A percentile compares a stretch with the other conserved stretches of the same genome.
Evolutionary conservation across 1,140 invertebrate species (phyloP).

Genomic region (Drosophila kanapiae): DNA sequence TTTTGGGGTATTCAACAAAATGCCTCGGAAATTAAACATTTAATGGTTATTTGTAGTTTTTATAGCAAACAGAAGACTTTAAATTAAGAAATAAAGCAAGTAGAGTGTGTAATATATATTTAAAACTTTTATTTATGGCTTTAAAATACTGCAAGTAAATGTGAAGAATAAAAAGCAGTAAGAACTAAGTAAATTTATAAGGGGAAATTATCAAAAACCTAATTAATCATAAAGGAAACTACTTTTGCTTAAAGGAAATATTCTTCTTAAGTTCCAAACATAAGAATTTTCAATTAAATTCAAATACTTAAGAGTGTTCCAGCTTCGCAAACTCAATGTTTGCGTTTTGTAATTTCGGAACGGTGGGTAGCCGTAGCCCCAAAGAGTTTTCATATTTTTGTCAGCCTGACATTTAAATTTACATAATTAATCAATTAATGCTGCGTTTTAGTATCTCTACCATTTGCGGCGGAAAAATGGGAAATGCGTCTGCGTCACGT

Average conservation of each 20-base stretch:
- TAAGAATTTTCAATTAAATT: neutral
- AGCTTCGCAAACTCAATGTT: neutral
- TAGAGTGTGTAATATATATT: neutral
- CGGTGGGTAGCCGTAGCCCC: neutral
- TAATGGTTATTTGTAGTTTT: neutral
- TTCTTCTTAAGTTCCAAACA: neutral
- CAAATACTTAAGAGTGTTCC: neutral
- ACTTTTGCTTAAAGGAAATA: neutral
- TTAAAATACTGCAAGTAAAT: neutral
- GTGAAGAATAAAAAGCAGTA: neutral
- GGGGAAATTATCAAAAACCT: no score
- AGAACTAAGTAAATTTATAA: no score
- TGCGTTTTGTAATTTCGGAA: conserved; percentile 21
- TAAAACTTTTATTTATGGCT: neutral
- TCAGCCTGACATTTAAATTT: conserved; percentile 59
- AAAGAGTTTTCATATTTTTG: conserved; percentile 39
- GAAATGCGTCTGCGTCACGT: conserved; percentile 52
- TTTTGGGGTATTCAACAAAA: neutral
- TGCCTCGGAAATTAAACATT: neutral
- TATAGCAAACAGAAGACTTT: neutral
- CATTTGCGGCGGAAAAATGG: neutral
- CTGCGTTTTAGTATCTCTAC: conserved; percentile 44
- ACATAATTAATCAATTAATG: conserved; percentile 82
- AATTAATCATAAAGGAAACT: neutral
- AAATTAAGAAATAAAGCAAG: neutral